Conservation (phyloP, 2,797 vertebrate genomes). For the Tiaroga cobitis region DNA sequence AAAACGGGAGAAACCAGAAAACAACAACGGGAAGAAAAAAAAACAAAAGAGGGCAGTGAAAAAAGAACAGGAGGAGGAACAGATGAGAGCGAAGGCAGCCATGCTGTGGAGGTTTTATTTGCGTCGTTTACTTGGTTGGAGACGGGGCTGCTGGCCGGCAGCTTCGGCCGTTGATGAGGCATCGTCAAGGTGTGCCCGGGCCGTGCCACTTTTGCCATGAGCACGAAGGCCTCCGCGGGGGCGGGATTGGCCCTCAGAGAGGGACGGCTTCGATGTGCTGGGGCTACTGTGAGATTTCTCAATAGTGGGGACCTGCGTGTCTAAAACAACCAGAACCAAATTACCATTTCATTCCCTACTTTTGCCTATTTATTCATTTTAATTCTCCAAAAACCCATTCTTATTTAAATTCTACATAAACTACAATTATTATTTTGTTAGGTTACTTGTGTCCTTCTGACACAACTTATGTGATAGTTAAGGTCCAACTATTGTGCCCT, state of each 20-base stretch:
- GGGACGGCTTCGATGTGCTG: conserved; percentile 93
- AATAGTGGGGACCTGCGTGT: conserved; percentile 94
- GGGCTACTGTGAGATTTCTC: conserved; percentile 99
- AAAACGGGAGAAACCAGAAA: conserved; percentile 61
- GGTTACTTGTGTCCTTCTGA: conserved; percentile 39
- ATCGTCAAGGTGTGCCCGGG: conserved; percentile 91
- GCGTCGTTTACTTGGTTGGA: conserved; percentile 99
- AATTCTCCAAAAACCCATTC: not conserved
- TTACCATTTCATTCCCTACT: conserved; percentile 64
- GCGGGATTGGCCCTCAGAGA: conserved; percentile 93
- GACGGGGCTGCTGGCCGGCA: conserved; percentile 84
- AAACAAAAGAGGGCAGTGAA: conserved; percentile 47
- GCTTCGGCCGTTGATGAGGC: conserved; percentile 90
- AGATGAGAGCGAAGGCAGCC: conserved; percentile 95
- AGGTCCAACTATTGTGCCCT: conserved; percentile 24
- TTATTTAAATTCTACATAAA: conserved; percentile 15
- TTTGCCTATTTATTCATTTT: conserved; percentile 50
- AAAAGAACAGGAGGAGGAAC: conserved; percentile 79
- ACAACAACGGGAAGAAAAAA: conserved; percentile 19
- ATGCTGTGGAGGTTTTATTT: conserved; percentile 98
- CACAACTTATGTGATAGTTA: conserved; percentile 21
- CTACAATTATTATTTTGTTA: conserved; percentile 1
- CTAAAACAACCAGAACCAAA: conserved; percentile 87
- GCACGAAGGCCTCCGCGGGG: conserved; percentile 89
- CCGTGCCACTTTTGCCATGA: conserved; percentile 91